Base-by-base conservation (phyloP, 2,888 invertebrate species). In the Trichopria drosophilae region DNA sequence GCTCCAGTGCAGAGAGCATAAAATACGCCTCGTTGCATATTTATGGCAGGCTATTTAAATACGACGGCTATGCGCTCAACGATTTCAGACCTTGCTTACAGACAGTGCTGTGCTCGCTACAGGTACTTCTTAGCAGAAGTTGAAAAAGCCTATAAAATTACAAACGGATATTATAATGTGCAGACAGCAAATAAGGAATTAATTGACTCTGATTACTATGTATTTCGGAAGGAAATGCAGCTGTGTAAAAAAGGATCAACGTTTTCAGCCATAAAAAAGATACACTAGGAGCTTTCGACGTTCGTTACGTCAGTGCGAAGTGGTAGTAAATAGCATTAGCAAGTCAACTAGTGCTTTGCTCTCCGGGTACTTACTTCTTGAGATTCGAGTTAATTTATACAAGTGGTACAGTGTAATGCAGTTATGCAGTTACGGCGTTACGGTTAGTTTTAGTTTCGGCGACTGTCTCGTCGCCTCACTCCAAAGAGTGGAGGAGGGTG, bases 381-480 rank as follows among this genome's bases (percentile, higher is more conserved):
- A 71, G 71, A 71, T 71, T 69, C 71, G 55, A 66, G 70, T 67
- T 71, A 72, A 72, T 72, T 72, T 72, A 71, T 72, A 72, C 72
- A 66, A 72, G 72, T 71, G 68, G 66, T 63, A 61, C 63, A 56
- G 59, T 63, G 62, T 68, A 71, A 71, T 66, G 64, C 63, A 66
- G 69, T 71, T 71, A 68, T 66, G 64, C 63, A 64, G 71, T 66
- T 66, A 65, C 63, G 60, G 56, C 58, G 63, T 60, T 64, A 65
- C 63, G 64, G 65, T 68, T 64, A 65, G 65, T 67, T 68, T 70
- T 66, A 70, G 65, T 63, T 67, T 65, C 58, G 51, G 51, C 53
- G 59, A 55, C 59, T 60, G 56, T 54, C n/a, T n/a, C n/a, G n/a
- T n/a, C n/a, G n/a, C n/a, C n/a, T n/a, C n/a, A n/a, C n/a, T n/a